Evolutionary conservation across 2,888 invertebrate species (phyloP).

Genomic region (Cheilosia urbana): DNA sequence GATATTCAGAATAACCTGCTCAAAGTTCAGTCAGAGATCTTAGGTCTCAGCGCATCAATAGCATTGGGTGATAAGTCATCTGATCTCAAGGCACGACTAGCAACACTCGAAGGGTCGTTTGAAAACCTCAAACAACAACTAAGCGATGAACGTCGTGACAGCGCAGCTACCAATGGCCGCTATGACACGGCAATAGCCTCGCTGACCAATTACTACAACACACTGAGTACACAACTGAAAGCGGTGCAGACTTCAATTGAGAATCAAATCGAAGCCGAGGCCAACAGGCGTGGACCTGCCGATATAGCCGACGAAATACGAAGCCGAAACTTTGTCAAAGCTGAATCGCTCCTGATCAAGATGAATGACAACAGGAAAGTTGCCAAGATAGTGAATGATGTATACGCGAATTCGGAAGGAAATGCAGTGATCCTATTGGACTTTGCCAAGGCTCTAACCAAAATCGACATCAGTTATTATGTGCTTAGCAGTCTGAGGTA

Average conservation of each 20-base stretch:
- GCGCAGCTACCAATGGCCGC: not conserved
- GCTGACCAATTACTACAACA: conserved; percentile 16
- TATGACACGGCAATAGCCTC: not conserved
- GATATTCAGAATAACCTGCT: conserved; percentile 3
- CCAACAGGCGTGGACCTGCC: not conserved
- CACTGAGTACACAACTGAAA: conserved; percentile 1
- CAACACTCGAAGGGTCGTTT: not conserved
- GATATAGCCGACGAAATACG: conserved; percentile 20
- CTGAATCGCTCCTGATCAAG: not conserved
- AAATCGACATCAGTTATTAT: not conserved
- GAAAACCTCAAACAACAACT: not conserved
- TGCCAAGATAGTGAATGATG: not conserved
- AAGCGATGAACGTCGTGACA: not conserved
- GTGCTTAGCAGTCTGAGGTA: conserved; percentile 19
- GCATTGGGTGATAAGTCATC: not conserved
- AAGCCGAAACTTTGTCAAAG: not conserved
- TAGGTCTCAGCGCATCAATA: not conserved
- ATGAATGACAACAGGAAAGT: not conserved
- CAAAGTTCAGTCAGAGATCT: conserved; percentile 8
- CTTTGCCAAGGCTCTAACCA: conserved; percentile 3
- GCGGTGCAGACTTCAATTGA: conserved; percentile 1
- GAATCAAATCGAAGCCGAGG: not conserved
- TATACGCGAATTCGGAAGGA: conserved; percentile 8
- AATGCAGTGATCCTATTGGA: conserved; percentile 8
- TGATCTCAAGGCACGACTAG: not conserved